Conservation (phyloP, 2,797 vertebrate species). For the Emys orbicularis region DNA sequence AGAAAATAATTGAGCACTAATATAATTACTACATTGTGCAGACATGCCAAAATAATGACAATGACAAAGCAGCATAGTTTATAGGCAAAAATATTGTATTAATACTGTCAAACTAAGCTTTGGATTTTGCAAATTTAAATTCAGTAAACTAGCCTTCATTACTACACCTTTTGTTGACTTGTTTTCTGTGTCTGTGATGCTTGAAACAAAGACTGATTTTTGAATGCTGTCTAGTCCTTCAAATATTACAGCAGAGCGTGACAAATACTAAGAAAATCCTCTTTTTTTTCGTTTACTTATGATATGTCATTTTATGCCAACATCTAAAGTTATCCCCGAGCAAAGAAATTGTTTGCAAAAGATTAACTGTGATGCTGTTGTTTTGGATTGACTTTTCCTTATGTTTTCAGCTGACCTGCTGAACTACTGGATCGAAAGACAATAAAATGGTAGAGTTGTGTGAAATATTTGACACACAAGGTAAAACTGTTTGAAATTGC, state of each 20-base stretch:
- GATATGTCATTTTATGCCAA: neutral
- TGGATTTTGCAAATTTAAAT: constrained; percentile 31
- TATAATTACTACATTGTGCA: neutral
- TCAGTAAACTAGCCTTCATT: neutral
- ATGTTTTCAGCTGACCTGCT: constrained; percentile 10
- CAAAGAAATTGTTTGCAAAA: constrained; percentile 33
- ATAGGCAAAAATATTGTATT: constrained; percentile 1
- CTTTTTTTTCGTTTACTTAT: neutral
- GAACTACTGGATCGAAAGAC: neutral
- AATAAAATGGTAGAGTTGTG: neutral
- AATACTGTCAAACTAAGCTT: constrained; percentile 6
- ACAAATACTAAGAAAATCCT: constrained; percentile 7
- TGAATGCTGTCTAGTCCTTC: constrained; percentile 20
- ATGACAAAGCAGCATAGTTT: constrained; percentile 16
- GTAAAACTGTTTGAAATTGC: neutral
- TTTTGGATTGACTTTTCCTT: neutral
- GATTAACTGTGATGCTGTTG: constrained; percentile 1
- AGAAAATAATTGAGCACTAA: neutral
- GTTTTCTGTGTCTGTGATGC: neutral
- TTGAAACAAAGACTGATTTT: neutral
- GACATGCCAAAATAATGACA: neutral
- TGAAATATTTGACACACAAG: neutral
- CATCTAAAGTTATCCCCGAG: neutral
- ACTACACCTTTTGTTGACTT: neutral
- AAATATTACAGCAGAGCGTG: neutral